phyloP scores from a whole-genome alignment of 2,888 invertebrate species.

The Apodemia duryi region DNA sequence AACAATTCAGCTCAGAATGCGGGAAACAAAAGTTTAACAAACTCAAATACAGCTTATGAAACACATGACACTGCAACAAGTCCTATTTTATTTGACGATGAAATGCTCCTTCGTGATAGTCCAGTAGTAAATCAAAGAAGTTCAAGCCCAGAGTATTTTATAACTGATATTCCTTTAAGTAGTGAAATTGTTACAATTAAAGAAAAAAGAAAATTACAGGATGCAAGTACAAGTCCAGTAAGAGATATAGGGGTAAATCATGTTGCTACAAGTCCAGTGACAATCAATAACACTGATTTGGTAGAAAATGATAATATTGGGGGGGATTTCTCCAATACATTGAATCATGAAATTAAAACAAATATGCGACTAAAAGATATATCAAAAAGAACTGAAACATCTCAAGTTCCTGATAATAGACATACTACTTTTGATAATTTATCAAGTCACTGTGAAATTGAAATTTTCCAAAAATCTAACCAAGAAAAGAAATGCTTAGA shows the following conservation, averaged over 20 bases:
- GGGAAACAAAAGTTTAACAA: conserved; percentile 1
- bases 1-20: neutral
- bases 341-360: neutral
- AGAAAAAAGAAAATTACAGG: conserved; percentile 29
- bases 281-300: neutral
- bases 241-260: neutral
- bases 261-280: conserved; percentile 35
- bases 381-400: conserved; percentile 5
- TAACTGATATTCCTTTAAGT: conserved; percentile 37
- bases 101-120: conserved; percentile 1
- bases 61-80: conserved; percentile 14
- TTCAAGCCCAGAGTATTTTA: conserved; percentile 21
- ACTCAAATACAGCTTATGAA: conserved; percentile 4
- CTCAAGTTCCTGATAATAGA: conserved; percentile 4
- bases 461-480: conserved; percentile 27
- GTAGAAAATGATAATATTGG: neutral
- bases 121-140: conserved; percentile 2
- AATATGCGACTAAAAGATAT: neutral
- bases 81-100: conserved; percentile 15
- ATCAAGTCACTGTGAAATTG: conserved; percentile 28
- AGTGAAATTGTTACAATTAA: conserved; percentile 35
- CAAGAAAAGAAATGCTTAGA: conserved; percentile 46
- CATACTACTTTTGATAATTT: conserved; percentile 24
- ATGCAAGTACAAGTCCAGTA: conserved; percentile 20
- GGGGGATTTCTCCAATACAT: neutral